A percentile compares a stretch with the other conserved stretches of the same genome.
Evolutionary conservation across 1,140 invertebrate genomes (phyloP).

Genomic region (Trichomalopsis sarcophagae): DNA sequence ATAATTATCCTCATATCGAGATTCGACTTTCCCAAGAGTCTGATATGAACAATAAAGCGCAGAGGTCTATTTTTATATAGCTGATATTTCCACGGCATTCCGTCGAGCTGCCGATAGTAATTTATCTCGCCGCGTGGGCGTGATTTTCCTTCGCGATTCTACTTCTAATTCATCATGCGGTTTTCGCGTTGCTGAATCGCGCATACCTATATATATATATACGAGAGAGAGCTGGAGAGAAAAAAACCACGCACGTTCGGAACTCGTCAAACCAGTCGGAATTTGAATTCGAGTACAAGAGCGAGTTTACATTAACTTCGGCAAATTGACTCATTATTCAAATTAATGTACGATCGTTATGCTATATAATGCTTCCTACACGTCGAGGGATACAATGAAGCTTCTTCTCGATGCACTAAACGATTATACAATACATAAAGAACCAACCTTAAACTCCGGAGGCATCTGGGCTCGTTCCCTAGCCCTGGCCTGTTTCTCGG

Average conservation of each 20-base stretch:
- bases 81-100: slow-evolving; percentile 26
- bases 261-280: slow-evolving; percentile 4
- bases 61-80: neutral
- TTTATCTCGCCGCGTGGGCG: slow-evolving; percentile 23
- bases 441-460: slow-evolving; percentile 80
- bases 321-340: neutral
- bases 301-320: neutral
- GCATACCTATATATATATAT: too few species aligned
- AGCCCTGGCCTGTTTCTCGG: slow-evolving; percentile 78
- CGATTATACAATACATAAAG: neutral
- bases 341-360: neutral
- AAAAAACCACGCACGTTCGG: neutral
- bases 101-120: slow-evolving; percentile 19
- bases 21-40: too few species aligned
- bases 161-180: neutral
- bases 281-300: neutral
- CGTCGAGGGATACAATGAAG: too few species aligned
- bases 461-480: slow-evolving; percentile 78
- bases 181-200: neutral
- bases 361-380: neutral
- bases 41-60: neutral
- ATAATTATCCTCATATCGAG: neutral
- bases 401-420: neutral
- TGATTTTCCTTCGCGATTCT: neutral
- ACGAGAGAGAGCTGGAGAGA: too few species aligned